Evolutionary conservation across 2,888 invertebrate genomes (phyloP).

Genomic region (Phyllotreta striolata): DNA sequence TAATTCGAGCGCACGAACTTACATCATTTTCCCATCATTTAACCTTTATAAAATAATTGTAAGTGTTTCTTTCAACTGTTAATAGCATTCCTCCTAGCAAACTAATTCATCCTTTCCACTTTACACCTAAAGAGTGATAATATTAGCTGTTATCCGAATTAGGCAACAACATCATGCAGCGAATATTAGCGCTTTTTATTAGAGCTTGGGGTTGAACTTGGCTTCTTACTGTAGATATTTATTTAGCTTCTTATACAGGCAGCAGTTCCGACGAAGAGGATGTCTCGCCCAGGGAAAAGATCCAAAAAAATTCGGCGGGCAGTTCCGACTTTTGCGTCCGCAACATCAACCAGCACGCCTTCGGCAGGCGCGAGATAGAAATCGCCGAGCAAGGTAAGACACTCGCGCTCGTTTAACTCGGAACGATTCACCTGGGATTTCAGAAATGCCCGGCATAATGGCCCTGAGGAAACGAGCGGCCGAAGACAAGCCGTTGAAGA

Average conservation of each 20-base stretch:
- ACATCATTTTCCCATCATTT: not conserved
- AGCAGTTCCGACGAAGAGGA: slow-evolving; percentile 95
- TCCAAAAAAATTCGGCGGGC: slow-evolving; percentile 85
- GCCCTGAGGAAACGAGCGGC: slow-evolving; percentile 89
- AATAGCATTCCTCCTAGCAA: too few species aligned
- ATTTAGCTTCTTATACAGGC: slow-evolving; percentile 70
- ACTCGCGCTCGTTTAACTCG: too few species aligned
- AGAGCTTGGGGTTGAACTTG: not conserved
- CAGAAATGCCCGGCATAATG: slow-evolving; percentile 98
- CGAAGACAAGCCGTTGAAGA: slow-evolving; percentile 93
- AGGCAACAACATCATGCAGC: not conserved
- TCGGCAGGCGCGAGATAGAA: slow-evolving; percentile 95
- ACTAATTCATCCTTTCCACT: too few species aligned
- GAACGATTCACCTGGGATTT: too few species aligned
- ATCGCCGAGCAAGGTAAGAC: slow-evolving; percentile 97
- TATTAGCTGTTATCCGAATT: too few species aligned
- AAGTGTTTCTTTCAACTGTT: not conserved
- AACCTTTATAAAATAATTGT: not conserved
- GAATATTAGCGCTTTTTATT: slow-evolving; percentile 6
- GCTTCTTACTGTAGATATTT: slow-evolving; percentile 15
- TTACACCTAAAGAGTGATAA: too few species aligned
- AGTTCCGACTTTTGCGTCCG: slow-evolving; percentile 93
- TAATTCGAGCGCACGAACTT: not conserved
- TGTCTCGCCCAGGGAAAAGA: slow-evolving; percentile 91
- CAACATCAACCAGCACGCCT: slow-evolving; percentile 91